Evolutionary conservation across 2,888 invertebrate genomes (phyloP).

Genomic region (Mythimna impura): DNA sequence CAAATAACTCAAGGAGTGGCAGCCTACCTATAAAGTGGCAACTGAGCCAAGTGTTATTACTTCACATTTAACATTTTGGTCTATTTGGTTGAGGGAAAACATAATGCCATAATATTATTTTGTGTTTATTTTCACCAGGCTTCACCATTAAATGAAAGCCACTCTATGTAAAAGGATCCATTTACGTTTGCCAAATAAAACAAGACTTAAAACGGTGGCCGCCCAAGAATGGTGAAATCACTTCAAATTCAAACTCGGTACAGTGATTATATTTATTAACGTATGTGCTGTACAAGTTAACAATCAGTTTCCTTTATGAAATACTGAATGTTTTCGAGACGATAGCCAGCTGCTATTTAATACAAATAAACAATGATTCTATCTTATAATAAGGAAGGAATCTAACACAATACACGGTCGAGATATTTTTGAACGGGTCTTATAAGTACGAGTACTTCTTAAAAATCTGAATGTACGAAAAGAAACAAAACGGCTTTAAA

Average conservation of each 20-base stretch:
- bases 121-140: conserved; percentile 1
- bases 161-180: neutral
- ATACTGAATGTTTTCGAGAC: conserved; percentile 38
- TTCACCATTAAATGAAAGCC: neutral
- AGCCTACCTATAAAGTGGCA: neutral
- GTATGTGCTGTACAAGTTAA: conserved; percentile 22
- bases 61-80: neutral
- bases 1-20: neutral
- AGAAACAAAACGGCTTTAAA: conserved; percentile 9
- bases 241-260: neutral
- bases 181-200: neutral
- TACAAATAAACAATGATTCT: conserved; percentile 48
- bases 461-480: conserved; percentile 1
- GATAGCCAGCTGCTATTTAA: conserved; percentile 39
- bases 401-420: neutral
- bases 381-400: conserved; percentile 18
- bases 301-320: conserved; percentile 41
- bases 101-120: neutral
- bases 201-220: neutral
- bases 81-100: neutral
- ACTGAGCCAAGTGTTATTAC: conserved; percentile 12
- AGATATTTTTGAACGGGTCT: conserved; percentile 2
- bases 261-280: conserved; percentile 38
- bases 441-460: neutral
- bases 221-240: conserved; percentile 2